Evolutionary conservation across 2,888 invertebrate species (phyloP).

Genomic region (Campoplex capitator): DNA sequence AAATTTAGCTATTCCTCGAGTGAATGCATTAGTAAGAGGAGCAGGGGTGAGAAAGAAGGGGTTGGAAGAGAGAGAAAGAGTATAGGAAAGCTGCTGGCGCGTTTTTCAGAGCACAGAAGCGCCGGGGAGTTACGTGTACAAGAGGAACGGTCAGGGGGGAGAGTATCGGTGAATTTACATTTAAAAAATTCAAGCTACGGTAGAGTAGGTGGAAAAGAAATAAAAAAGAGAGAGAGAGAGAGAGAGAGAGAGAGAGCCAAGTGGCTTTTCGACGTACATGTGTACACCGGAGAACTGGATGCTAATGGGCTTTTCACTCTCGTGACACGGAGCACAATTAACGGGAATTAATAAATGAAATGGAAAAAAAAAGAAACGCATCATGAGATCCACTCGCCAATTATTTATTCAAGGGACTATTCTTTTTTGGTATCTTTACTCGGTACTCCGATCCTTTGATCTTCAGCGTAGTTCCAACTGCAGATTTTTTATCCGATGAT

Average conservation of each 20-base stretch:
- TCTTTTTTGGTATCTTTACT: background rate
- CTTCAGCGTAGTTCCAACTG: background rate
- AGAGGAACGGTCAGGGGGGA: background rate
- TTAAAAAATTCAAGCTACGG: slow-evolving; percentile 62
- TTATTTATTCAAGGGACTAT: slow-evolving; percentile 43
- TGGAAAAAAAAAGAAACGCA: slow-evolving; percentile 8
- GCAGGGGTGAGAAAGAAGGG: no score
- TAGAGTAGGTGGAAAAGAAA: slow-evolving; percentile 25
- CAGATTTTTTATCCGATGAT: background rate
- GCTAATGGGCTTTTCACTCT: slow-evolving; percentile 62
- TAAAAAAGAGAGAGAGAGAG: slow-evolving; percentile 25
- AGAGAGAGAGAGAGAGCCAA: slow-evolving; percentile 23
- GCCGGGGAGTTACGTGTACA: slow-evolving; percentile 39
- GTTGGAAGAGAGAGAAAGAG: background rate
- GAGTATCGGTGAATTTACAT: slow-evolving; percentile 57
- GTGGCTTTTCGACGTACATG: slow-evolving; percentile 42
- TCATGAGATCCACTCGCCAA: slow-evolving; percentile 18
- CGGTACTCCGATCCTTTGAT: background rate
- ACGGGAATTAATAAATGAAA: slow-evolving; percentile 45
- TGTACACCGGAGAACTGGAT: slow-evolving; percentile 6
- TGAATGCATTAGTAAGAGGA: slow-evolving; percentile 53
- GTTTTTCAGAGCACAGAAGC: slow-evolving; percentile 32
- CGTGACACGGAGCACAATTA: slow-evolving; percentile 53
- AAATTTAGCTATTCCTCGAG: slow-evolving; percentile 47
- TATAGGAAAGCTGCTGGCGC: slow-evolving; percentile 20